Base-by-base conservation (phyloP, 2,113 vertebrate species). In the Tachuris rubrigastra region DNA sequence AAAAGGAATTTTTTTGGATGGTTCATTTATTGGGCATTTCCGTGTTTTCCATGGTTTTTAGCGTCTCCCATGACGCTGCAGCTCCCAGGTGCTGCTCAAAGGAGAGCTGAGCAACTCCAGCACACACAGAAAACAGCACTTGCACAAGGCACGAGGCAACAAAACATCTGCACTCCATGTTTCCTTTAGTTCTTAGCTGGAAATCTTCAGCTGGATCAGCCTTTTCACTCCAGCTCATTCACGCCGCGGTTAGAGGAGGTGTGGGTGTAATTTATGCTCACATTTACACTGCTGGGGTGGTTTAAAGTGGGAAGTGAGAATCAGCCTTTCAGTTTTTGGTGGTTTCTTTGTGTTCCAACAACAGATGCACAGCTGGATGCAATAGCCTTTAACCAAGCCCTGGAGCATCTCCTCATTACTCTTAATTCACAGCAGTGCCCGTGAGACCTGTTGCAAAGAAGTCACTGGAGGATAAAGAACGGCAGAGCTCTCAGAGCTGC, bases 351-450 rank as follows among this genome's bases (percentile, higher is more conserved):
- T 91, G 72, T 90, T 75, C 52, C 66, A 33, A 52, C 37, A 95
- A 84, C 50, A 72, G 79, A 50, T 31, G 72, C 89, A 19, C 91
- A 88, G 91, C 87, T 93, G 95, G 95, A 71, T 80, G 47, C 52
- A 37, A 72, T 65, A 59, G 85, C 87, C 82, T 95, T 90, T 90
- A 81, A 78, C 87, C 85, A 88, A 95, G 49, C 81, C 81, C 81
- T 23, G 8, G 67, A 93, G 92, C 79, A 63, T 90, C 93, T 91
- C 78, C 76, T 93, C 59, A 19, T 78, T 84, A 52, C 92, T 69
- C 42, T 49, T 67, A 69, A 90, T 87, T 83, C 90, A 30, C 82
- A 31, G 66, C 27, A 44, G 56, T 39, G 55, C 86, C 90, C 74
- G 46, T 3, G 42, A 93, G 85, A 92, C 90, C 71, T 95, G 90